phyloP scores from a whole-genome alignment of 2,797 vertebrate genomes.

The Synanceia verrucosa region DNA sequence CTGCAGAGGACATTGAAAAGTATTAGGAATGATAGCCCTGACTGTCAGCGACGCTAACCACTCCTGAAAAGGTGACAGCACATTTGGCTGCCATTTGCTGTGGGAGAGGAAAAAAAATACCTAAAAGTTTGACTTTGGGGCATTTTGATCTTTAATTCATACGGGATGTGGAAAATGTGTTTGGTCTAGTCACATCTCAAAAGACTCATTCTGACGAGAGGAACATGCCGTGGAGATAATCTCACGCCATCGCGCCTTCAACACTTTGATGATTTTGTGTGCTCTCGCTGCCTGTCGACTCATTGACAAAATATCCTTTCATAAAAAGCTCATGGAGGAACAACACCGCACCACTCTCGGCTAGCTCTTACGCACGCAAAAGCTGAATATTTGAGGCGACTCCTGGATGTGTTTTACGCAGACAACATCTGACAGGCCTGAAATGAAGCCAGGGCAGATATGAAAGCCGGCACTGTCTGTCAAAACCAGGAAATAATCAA shows the following conservation, averaged over 20 bases:
- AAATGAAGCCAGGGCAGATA: slow-evolving; percentile 86
- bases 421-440: slow-evolving; percentile 87
- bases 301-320: slow-evolving; percentile 79
- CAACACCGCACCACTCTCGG: slow-evolving; percentile 20
- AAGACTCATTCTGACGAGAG: slow-evolving; percentile 63
- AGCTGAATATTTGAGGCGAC: slow-evolving; percentile 78
- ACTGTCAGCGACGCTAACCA: slow-evolving; percentile 79
- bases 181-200: slow-evolving; percentile 62
- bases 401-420: slow-evolving; percentile 84
- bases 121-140: slow-evolving; percentile 65
- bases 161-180: slow-evolving; percentile 71
- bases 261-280: slow-evolving; percentile 42
- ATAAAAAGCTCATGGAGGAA: slow-evolving; percentile 52
- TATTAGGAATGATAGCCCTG: slow-evolving; percentile 78
- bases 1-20: slow-evolving; percentile 65
- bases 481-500: slow-evolving; percentile 92
- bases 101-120: slow-evolving; percentile 49
- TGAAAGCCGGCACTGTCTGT: slow-evolving; percentile 91
- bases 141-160: slow-evolving; percentile 79
- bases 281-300: slow-evolving; percentile 28
- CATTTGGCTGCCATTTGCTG: slow-evolving; percentile 79
- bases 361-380: slow-evolving; percentile 55
- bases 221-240: slow-evolving; percentile 53
- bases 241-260: slow-evolving; percentile 59
- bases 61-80: slow-evolving; percentile 81